Evolutionary conservation across 2,113 vertebrate species (phyloP).

Genomic region (Hypocryptadius cinnamomeus): DNA sequence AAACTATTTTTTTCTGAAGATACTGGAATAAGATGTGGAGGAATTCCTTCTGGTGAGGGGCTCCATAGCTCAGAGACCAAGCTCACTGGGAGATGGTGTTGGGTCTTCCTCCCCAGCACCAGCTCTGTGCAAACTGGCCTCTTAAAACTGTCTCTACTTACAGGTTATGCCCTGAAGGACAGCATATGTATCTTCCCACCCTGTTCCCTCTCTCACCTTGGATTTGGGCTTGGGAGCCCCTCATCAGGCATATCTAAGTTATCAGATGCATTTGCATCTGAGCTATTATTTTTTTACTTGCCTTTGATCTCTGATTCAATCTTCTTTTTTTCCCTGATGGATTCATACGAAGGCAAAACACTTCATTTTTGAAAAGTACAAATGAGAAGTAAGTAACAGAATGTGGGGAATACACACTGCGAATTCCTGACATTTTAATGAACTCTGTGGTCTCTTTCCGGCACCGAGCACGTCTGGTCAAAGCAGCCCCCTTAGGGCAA

Average conservation of each 20-base stretch:
- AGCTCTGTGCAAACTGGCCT: neutral
- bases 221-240: neutral
- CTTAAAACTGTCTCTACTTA: neutral
- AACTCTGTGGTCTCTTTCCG: neutral
- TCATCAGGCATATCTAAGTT: neutral
- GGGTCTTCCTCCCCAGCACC: neutral
- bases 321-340: neutral
- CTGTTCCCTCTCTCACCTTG: neutral
- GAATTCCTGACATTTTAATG: neutral
- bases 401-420: neutral
- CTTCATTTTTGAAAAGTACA: neutral
- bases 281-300: neutral
- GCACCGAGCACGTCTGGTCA: neutral
- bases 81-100: fast-evolving
- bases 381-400: neutral
- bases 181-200: neutral
- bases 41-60: neutral
- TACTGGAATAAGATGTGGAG: neutral
- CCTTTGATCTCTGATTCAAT: neutral
- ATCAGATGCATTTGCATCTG: neutral
- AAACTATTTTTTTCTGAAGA: neutral
- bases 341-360: neutral
- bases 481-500: neutral
- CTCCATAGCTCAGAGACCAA: neutral
- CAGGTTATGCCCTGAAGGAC: neutral